Base-by-base conservation (phyloP, 53 echinoderm and acorn worm species). In the Actinopyga echinites region DNA sequence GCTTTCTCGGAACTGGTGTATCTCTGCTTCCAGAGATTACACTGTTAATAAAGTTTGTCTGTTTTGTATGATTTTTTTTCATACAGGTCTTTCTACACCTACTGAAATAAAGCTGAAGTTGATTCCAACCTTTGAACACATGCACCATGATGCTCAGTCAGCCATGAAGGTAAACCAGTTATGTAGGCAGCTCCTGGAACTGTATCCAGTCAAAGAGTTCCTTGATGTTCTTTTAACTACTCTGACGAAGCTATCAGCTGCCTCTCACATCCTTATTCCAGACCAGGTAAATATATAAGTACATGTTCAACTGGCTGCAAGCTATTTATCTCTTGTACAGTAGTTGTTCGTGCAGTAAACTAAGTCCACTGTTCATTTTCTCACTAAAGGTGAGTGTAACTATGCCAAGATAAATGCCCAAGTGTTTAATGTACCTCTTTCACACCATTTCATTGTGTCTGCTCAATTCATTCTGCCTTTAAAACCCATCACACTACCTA, bases 91-190 rank as follows among this genome's bases (percentile, higher is more conserved):
- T 29, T 92, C 99, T 17, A 99, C 94, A 2, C 99, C 99, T 19
- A 85, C 90, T 32, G 99, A 99, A 78, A 89, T 99, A 74, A 99
- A 99, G 83, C 89, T 99, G 69, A 99, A 99, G 75, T 87, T 99
- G 64, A 99, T 99, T 37, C 94, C 92, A 17, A 94, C 94, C 86
- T 99, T 99, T 68, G 74, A 90, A 30, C 92, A 99, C 80, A 99
- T 99, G 99, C 99, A 99, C 82, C 92, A 99, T 34, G 94, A 99
- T 84, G 89, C 89, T 6, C 85, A 86, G 69, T 92, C 94, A 22
- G 89, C 99, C 0, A 80, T 82, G 57, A 90, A 86, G 43, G 99
- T 89, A 0, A 86, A 92, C 52, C 83, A 91, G 64, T 84, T 99
- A 29, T 99, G 99, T 67, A 82, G 89, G 7, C 86, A 90, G 17